phyloP scores from a whole-genome alignment of 2,888 invertebrate genomes.

The Ectropis crepuscularia region DNA sequence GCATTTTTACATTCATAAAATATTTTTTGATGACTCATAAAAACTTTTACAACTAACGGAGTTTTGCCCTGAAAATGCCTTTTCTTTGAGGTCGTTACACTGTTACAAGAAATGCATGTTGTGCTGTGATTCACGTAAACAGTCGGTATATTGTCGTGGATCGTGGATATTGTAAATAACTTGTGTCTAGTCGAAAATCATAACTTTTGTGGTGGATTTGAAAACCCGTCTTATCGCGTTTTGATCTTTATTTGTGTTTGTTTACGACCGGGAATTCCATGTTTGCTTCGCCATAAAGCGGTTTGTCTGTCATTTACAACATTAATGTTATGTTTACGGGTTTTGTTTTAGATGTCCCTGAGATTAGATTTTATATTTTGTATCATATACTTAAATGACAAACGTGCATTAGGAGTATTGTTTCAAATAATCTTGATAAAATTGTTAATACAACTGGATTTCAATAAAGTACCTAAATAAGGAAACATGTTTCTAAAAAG shows the following conservation, averaged over 20 bases:
- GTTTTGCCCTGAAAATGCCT: slow-evolving; percentile 14
- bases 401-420: too few relatives aligned
- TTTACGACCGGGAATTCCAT: slow-evolving; percentile 7
- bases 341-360: not conserved
- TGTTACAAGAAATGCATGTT: slow-evolving; percentile 14
- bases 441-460: too few relatives aligned
- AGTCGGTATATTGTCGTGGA: not conserved
- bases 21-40: slow-evolving; percentile 23
- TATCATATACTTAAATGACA: too few relatives aligned
- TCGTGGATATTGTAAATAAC: not conserved
- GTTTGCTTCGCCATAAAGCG: not conserved
- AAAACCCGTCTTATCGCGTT: not conserved
- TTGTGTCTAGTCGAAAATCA: slow-evolving; percentile 11
- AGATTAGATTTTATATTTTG: too few relatives aligned
- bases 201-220: not conserved
- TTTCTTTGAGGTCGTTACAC: slow-evolving; percentile 16
- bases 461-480: too few relatives aligned
- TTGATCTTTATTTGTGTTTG: slow-evolving; percentile 3
- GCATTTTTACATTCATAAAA: slow-evolving; percentile 8
- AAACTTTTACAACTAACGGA: slow-evolving; percentile 10
- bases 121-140: not conserved
- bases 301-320: not conserved
- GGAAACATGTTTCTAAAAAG: too few relatives aligned
- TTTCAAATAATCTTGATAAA: too few relatives aligned
- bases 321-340: not conserved